Conservation (phyloP, 2,797 vertebrate species). For the Xerus rutilus region DNA sequence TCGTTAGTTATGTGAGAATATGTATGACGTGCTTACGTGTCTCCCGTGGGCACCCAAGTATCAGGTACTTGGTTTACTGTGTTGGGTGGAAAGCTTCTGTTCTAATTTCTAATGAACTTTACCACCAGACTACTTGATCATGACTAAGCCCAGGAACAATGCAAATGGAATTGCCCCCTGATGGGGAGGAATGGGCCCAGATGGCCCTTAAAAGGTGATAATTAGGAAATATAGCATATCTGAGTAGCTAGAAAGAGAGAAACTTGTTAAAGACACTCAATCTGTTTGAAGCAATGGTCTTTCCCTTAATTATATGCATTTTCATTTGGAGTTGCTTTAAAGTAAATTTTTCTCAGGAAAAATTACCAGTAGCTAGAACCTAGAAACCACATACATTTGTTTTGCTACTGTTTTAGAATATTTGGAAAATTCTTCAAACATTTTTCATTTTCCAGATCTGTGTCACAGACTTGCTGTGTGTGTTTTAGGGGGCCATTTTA, state of each 20-base stretch:
- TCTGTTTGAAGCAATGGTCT: conserved; percentile 91
- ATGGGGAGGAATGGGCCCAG: conserved; percentile 99
- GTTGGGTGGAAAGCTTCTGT: conserved; percentile 91
- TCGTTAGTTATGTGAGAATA: conserved; percentile 86
- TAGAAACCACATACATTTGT: conserved; percentile 73
- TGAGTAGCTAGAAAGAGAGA: conserved; percentile 95
- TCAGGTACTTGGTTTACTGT: conserved; percentile 89
- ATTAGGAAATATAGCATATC: conserved; percentile 99
- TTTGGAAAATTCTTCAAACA: conserved; percentile 61
- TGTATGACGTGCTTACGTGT: conserved; percentile 84
- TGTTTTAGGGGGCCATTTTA: conserved; percentile 76
- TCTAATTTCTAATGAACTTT: conserved; percentile 97
- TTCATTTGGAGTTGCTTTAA: conserved; percentile 88
- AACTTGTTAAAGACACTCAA: conserved; percentile 94
- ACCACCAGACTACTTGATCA: conserved; percentile 97
- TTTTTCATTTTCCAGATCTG: conserved; percentile 69
- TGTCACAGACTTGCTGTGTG: conserved; percentile 79
- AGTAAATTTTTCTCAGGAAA: conserved; percentile 87
- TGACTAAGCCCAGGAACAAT: conserved; percentile 99
- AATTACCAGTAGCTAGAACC: conserved; percentile 84
- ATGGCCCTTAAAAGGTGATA: conserved; percentile 99
- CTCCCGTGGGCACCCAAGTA: conserved; percentile 87
- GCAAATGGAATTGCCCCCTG: conserved; percentile 99
- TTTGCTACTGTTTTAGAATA: conserved; percentile 78
- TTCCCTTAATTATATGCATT: conserved; percentile 90